Base-by-base conservation (phyloP, 2,797 vertebrate genomes). In the Toxotes lorentzi region DNA sequence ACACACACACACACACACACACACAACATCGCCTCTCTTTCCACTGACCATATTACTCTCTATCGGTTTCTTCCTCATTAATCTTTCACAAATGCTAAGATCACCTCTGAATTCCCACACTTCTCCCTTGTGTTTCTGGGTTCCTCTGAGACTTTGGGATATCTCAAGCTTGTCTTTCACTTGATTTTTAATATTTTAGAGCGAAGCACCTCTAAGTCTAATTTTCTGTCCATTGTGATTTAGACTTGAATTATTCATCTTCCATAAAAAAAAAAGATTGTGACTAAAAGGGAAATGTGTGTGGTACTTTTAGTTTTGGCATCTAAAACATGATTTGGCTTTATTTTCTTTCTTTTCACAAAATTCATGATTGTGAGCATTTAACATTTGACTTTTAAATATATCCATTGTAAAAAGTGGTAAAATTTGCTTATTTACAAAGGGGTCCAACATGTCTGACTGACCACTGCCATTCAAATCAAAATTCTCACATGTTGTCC, bases 41-140 rank as follows among this genome's bases (percentile, higher is more conserved):
- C 57, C 34, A 23, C 27, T 65, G 32, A 63, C 50, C 65, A n/a
- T 11, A 23, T 16, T 70, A 60, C 40, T 80, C 61, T 50, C 45
- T 60, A 27, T 56, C 43, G 21, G 40, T 38, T 68, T 56, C 32
- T 53, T 59, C 21, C 23, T 86, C 66, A 82, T 82, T 78, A 84
- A 79, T 83, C 67, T 76, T 80, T 85, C 65, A 81, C 40, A 69
- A 43, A 59, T 66, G 38, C 64, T 79, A 35, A 70, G 45, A 66
- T 59, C 47, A 73, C 50, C 76, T 73, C 78, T 73, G 35, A 76
- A 68, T 68, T 67, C 72, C 65, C 14, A 24, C 40, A 40, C 19
- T 21, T 56, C 32, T 56, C 47, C 32, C 38, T 2, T 24, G 56
- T n/a, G 32, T 43, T 13, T 41, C 75, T 68, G 14, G 17, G 38